These are phyloP conservation scores for Agriopis aurantiaria DNA, from an alignment of 2,888 invertebrate species.

Conservation along the genomic window DNA sequence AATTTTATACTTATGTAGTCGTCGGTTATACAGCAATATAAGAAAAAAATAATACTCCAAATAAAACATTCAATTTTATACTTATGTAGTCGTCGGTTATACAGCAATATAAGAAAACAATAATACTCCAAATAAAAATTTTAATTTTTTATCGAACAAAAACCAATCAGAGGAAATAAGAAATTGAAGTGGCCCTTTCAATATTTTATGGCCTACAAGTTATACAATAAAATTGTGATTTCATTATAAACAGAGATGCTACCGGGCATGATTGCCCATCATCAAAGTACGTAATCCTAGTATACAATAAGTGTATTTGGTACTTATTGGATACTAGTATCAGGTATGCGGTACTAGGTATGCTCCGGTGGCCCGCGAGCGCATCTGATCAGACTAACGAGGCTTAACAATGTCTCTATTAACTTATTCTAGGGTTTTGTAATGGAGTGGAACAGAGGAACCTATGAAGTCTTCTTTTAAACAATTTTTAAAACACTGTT, in stretches of 20 bases:
- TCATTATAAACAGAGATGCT: not conserved
- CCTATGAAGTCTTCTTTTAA: conserved; percentile 48
- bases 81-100: too few species aligned
- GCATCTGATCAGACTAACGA: conserved; percentile 82
- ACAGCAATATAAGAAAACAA: too few species aligned
- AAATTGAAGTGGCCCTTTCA: not conserved
- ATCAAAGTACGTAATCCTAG: not conserved
- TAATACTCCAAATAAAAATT: too few species aligned
- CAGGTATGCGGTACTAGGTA: conserved; percentile 44
- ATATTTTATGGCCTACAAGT: not conserved
- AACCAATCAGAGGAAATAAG: too few species aligned
- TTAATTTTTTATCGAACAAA: too few species aligned
- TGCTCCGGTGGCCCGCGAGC: conserved; percentile 72
- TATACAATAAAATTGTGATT: not conserved
- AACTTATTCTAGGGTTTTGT: conserved; percentile 76
- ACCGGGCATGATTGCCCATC: conserved; percentile 1
- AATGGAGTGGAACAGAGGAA: conserved; percentile 55
- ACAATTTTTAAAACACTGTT: not conserved
- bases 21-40: too few species aligned
- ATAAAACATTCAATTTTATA: too few species aligned
- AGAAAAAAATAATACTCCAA: too few species aligned
- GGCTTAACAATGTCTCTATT: conserved; percentile 85
- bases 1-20: too few species aligned
- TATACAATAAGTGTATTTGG: not conserved
- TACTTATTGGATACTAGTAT: conserved; percentile 13